Evolutionary conservation across 2,797 vertebrate species (phyloP), one percentile per base, ranked within the genome.

Genomic region (Clarias platycephalus): DNA sequence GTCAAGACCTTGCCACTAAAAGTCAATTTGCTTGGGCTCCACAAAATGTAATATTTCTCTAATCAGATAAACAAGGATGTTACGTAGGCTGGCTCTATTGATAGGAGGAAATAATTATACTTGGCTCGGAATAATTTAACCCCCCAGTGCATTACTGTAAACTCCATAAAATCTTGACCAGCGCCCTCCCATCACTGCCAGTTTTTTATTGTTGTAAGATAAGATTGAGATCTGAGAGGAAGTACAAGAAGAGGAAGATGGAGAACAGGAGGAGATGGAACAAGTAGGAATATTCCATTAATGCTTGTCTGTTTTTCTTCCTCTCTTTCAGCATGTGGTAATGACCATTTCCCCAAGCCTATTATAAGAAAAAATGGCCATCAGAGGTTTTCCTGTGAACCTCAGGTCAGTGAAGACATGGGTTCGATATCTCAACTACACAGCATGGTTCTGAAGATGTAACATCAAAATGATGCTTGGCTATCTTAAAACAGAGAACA

Each of bases 1-100:
- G 94, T 96, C 94, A 94, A 92, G 93, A 94, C 94, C 94, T 94
- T 95, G 93, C 93, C 94, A 95, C 93, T 94, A 95, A 95, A 80
- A 94, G 94, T 95, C 95, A 95, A 96, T 95, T 95, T 95, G 92
- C 91, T 91, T 88, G 74, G 92, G 92, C 93, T 94, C 91, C 93
- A 93, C 93, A 94, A 91, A 94, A 95, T 93, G 92, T 94, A 93
- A 93, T 93, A 94, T 93, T 94, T 92, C 90, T 90, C 87, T 95
- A 95, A 95, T 95, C 92, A 91, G 92, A 96, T 95, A 91, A 95
- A 94, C 93, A 91, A 92, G 93, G 94, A 95, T 94, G 95, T 95
- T 92, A 93, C 91, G 91, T 93, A 88, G 92, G 92, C 92, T 89
- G 90, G 90, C 90, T 91, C 91, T 93, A 94, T 94, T 93, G 93